Percentiles rank a stretch among this genome's conserved stretches.
phyloP scores from a whole-genome alignment of 2,797 vertebrate species.

The Manis pentadactyla region DNA sequence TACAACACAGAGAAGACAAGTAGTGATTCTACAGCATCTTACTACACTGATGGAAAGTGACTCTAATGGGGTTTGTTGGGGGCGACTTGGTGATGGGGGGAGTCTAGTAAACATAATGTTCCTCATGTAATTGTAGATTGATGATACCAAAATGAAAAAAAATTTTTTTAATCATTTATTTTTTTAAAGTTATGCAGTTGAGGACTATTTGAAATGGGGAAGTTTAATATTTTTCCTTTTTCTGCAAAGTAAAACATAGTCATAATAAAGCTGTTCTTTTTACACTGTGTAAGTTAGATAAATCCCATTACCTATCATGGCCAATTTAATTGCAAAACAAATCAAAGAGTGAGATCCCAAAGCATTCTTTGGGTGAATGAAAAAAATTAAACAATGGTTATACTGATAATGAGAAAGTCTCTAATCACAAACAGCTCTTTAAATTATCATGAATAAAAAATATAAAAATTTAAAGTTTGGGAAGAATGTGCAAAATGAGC shows the following conservation, averaged over 20 bases:
- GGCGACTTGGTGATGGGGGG: too few relatives aligned
- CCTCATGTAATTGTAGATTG: too few relatives aligned
- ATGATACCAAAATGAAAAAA: too few relatives aligned
- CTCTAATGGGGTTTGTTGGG: too few relatives aligned
- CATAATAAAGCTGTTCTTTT: background rate
- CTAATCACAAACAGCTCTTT: background rate
- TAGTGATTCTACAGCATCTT: too few relatives aligned
- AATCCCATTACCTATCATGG: background rate
- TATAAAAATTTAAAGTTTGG: background rate
- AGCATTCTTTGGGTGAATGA: background rate
- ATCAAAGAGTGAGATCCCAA: background rate
- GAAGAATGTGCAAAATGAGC: background rate
- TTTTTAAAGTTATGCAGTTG: background rate
- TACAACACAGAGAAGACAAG: too few relatives aligned
- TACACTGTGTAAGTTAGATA: background rate
- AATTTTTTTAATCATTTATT: background rate
- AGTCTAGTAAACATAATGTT: too few relatives aligned
- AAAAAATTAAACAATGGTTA: background rate
- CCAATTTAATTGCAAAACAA: background rate
- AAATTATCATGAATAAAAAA: slow-evolving; percentile 39
- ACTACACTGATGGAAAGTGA: too few relatives aligned
- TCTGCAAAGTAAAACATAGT: background rate
- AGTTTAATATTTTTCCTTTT: background rate
- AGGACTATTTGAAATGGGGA: background rate
- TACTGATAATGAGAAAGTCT: background rate